A percentile compares a stretch with the other conserved stretches of the same genome.
Conservation (phyloP, 1,140 invertebrate genomes). For the Acromyrmex echinatior region DNA sequence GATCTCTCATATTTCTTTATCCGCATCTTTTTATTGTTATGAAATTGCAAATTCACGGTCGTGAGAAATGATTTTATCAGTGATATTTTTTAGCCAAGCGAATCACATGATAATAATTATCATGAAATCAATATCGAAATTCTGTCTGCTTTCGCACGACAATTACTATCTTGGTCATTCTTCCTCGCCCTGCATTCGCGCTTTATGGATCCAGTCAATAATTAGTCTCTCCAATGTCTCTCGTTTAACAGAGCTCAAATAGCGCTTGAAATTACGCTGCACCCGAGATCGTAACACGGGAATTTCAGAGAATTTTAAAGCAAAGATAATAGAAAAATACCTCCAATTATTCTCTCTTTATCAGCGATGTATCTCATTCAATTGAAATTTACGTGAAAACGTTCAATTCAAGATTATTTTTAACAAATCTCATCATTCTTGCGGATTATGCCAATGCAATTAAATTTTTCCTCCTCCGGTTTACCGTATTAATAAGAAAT, state of each 20-base stretch:
- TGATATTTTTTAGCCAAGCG: neutral
- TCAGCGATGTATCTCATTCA: neutral
- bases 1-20: neutral
- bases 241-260: neutral
- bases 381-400: neutral
- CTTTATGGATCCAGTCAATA: neutral
- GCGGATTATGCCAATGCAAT: neutral
- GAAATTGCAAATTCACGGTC: neutral
- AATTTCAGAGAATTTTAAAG: neutral
- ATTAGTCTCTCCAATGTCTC: neutral
- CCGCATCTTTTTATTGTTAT: slow-evolving; percentile 25
- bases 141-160: slow-evolving; percentile 5
- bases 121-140: slow-evolving; percentile 12
- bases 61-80: slow-evolving; percentile 63
- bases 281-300: neutral
- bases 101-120: slow-evolving; percentile 58
- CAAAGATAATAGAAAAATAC: neutral
- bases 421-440: neutral
- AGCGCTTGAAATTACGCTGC: neutral
- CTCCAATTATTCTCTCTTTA: neutral
- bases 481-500: neutral
- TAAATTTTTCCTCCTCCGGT: slow-evolving; percentile 15
- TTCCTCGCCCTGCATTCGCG: neutral
- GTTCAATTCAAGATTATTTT: neutral
- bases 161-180: neutral